Conservation (phyloP, 2,888 invertebrate genomes). For the Cantharis rustica region DNA sequence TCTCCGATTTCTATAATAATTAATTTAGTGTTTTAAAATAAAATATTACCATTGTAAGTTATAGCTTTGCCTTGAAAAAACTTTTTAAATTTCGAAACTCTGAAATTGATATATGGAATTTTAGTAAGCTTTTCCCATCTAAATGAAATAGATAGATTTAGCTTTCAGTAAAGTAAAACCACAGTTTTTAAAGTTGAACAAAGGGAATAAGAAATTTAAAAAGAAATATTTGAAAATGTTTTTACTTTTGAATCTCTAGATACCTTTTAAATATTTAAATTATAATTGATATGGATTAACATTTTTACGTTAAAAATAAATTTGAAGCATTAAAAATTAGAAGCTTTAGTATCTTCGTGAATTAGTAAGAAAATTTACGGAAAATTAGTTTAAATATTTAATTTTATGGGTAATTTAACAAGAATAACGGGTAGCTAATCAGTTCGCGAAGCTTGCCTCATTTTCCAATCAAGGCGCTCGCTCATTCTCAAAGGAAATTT, state of each 20-base stretch:
- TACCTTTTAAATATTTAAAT: neutral
- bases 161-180: slow-evolving; percentile 22
- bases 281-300: neutral
- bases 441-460: neutral
- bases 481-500: slow-evolving; percentile 11
- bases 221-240: neutral
- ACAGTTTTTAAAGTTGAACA: neutral
- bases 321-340: neutral
- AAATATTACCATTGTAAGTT: neutral
- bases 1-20: neutral
- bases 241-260: neutral
- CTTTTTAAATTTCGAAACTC: slow-evolving; percentile 7
- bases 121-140: slow-evolving; percentile 22
- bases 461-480: slow-evolving; percentile 10
- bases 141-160: slow-evolving; percentile 32
- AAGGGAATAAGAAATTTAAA: neutral
- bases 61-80: neutral
- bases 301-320: neutral
- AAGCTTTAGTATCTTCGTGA: neutral
- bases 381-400: neutral
- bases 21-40: neutral
- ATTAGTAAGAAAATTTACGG: neutral
- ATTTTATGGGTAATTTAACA: neutral
- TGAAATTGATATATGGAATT: slow-evolving; percentile 29
- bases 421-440: neutral